These are phyloP conservation scores for Empis livida DNA, from an alignment of 2,888 invertebrate genomes.

Conservation along the genomic window DNA sequence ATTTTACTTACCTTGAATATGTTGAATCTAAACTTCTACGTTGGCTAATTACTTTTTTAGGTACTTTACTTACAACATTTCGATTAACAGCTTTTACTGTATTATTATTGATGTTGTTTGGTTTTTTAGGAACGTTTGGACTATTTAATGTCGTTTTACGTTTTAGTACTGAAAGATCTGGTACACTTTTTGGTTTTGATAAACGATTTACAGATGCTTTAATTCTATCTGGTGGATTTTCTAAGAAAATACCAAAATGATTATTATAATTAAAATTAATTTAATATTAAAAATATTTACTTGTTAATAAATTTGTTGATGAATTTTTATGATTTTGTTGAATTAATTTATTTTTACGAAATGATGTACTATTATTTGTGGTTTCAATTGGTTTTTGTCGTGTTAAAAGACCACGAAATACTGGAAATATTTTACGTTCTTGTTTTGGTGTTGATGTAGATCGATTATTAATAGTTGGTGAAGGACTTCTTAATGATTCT, in stretches of 20 bases:
- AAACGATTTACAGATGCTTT: background rate
- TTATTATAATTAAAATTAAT: background rate
- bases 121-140: background rate
- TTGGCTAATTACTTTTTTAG: no score
- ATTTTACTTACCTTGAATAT: no score
- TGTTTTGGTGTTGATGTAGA: background rate
- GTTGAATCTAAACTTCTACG: no score
- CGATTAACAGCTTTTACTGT: no score
- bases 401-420: background rate
- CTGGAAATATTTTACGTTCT: background rate
- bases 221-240: background rate
- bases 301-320: no score
- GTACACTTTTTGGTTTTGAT: conserved; percentile 1
- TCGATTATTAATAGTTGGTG: background rate
- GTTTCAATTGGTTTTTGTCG: background rate
- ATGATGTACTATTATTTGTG: background rate
- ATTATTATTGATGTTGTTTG: background rate
- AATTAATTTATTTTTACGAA: background rate
- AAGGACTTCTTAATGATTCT: background rate
- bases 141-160: background rate
- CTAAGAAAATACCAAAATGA: background rate
- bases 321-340: no score
- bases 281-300: background rate
- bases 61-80: no score
- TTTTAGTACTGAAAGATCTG: background rate